A percentile compares a stretch with the other conserved stretches of the same genome.
Evolutionary conservation across 2,113 vertebrate genomes (phyloP).

Genomic region (Xenopus borealis): DNA sequence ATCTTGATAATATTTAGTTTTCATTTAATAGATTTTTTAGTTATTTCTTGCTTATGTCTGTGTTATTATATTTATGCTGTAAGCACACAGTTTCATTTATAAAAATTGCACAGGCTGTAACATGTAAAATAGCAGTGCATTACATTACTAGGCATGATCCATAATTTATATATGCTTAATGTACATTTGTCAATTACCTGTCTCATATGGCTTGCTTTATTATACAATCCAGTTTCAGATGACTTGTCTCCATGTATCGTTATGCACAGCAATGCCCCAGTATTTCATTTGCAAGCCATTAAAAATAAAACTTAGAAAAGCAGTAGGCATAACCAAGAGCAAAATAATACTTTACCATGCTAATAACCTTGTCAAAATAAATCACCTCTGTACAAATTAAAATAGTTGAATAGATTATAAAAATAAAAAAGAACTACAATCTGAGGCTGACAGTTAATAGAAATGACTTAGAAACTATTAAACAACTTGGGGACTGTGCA

Average conservation of each 20-base stretch:
- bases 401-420: slow-evolving; percentile 29
- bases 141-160: slow-evolving; percentile 6
- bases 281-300: slow-evolving; percentile 34
- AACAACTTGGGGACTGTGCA: slow-evolving; percentile 13
- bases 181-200: slow-evolving; percentile 34
- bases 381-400: slow-evolving; percentile 37
- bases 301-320: slow-evolving; percentile 32
- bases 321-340: slow-evolving; percentile 41
- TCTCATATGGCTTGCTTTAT: slow-evolving; percentile 26
- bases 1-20: too few relatives aligned
- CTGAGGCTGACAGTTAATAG: slow-evolving; percentile 17
- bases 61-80: slow-evolving; percentile 31
- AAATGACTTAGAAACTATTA: slow-evolving; percentile 3
- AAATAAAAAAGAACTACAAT: slow-evolving; percentile 26
- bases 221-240: slow-evolving; percentile 20
- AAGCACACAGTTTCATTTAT: slow-evolving; percentile 35
- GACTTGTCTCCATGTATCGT: slow-evolving; percentile 8
- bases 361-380: slow-evolving; percentile 33
- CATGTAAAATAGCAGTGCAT: slow-evolving; percentile 15
- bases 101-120: slow-evolving; percentile 23
- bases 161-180: slow-evolving; percentile 10
- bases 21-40: slow-evolving; percentile 6
- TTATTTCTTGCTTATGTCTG: slow-evolving; percentile 16
- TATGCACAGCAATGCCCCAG: slow-evolving; percentile 12
- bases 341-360: slow-evolving; percentile 36